Percentiles rank a stretch among this genome's conserved stretches.
phyloP scores from a whole-genome alignment of 2,888 invertebrate species.

The Rhimphoctona megacephalus region DNA sequence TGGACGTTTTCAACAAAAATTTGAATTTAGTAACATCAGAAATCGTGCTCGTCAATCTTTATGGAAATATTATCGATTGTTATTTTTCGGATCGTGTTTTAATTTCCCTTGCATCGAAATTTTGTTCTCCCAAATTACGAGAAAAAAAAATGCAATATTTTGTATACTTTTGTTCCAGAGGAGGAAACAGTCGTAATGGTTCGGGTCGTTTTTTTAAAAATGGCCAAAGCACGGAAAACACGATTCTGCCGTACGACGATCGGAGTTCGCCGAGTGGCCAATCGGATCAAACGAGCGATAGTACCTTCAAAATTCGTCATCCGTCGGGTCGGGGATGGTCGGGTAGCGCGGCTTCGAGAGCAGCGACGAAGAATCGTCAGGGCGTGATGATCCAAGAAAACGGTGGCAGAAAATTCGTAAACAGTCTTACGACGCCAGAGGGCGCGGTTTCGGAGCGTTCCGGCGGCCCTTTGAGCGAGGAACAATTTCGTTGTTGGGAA shows the following conservation, averaged over 20 bases:
- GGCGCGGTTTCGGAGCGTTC: constrained; percentile 85
- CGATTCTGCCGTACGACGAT: constrained; percentile 86
- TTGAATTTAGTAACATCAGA: too few relatives aligned
- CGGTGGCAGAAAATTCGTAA: constrained; percentile 67
- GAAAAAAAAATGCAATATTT: neutral
- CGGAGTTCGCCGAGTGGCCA: constrained; percentile 95
- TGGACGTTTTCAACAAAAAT: too few relatives aligned
- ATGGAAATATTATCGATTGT: too few relatives aligned
- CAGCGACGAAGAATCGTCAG: constrained; percentile 79
- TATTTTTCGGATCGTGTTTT: too few relatives aligned
- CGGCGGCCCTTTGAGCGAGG: constrained; percentile 87
- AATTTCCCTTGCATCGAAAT: too few relatives aligned
- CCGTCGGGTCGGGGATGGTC: constrained; percentile 80
- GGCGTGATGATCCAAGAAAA: constrained; percentile 81
- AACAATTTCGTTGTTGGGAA: constrained; percentile 97
- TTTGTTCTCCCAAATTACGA: too few relatives aligned
- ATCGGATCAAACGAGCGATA: constrained; percentile 88
- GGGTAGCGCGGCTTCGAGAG: constrained; percentile 78
- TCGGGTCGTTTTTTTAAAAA: constrained; percentile 79
- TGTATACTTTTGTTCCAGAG: constrained; percentile 65
- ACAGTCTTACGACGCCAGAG: constrained; percentile 83
- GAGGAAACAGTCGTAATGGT: constrained; percentile 75
- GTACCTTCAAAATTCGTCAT: constrained; percentile 81
- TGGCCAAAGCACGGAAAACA: constrained; percentile 74
- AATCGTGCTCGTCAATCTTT: too few relatives aligned